Base-by-base conservation (phyloP, 92 coral and sea anemone species). In the Hydrozoanthus gracilis region DNA sequence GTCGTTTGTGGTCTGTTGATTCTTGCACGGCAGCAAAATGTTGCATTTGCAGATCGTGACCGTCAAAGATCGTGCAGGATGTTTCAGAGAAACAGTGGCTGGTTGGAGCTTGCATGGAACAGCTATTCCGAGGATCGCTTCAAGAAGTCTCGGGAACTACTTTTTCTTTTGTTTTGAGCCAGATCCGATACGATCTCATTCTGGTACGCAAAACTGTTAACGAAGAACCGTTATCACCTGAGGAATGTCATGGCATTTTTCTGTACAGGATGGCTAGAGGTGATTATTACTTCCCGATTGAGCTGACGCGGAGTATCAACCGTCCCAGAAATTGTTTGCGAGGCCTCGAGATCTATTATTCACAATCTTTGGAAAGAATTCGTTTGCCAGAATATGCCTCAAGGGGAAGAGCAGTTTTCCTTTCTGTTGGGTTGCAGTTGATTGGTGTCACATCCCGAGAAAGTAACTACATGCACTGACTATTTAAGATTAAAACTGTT, bases 211-310 rank as follows among this genome's bases (percentile, higher is more conserved):
- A 78, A 87, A 77, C 85, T 8, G 44, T 87, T 69, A 87, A 79
- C 16, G 77, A 87, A n/a, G 90, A 66, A 10, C 92, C 92, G 9
- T 79, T 89, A 45, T 86, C 90, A 44, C 88, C 86, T 15, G 79
- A 73, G 15, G 83, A 61, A 51, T 74, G 84, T 50, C 88, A 83
- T 39, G 91, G 80, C 66, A 82, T 88, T 20, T 88, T 88, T 27
- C 77, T 83, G 11, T 83, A 83, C 55, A 13, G 91, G 82, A 73
- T 88, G 46, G 88, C 76, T 4, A 82, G 88, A 51, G 88, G 91
- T 16, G 91, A 88, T 66, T 88, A 88, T 56, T 65, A 3, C 51
- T 88, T 71, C 48, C 87, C 88, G 8, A 90, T 90, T 4, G 39
- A 27, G 39, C 39, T 90, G 93, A 50, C 56, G 75, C n/a, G 90